Base-by-base conservation (phyloP, 2,113 vertebrate genomes). In the Atractosteus spatula region DNA sequence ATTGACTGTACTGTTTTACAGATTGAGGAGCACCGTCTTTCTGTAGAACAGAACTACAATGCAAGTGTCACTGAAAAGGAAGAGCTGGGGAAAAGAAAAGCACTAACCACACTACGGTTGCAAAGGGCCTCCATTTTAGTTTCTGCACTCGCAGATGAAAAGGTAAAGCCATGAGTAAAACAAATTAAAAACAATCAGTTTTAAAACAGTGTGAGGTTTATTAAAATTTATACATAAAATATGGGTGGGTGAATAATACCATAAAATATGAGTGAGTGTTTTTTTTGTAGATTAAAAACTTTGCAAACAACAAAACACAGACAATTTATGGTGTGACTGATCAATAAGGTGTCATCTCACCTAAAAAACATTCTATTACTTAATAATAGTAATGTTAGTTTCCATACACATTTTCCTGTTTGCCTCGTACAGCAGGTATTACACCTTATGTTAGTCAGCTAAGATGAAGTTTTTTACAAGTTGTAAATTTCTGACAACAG, bases 11-110 rank as follows among this genome's bases (percentile, higher is more conserved):
- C 12, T 44, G 7, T 11, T 55, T 10, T 71, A 13, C 41, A 71
- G 70, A 64, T 71, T 13, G 70, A 71, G 47, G 43, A 85, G 6
- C 86, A 88, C 63, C 62, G 84, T 62, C 68, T 77, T 16, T 51
- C 62, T 57, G 69, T 91, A 29, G 82, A 88, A 42, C 64, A 69
- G 11, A 11, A 64, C 45, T 84, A 75, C 47, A 78, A 70, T 74
- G 75, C 81, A 0, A 47, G 55, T 1, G 11, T 69, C 42, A 56
- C 72, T n/a, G 78, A 87, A 62, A 88, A 80, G 62, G 72, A 85
- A 7, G 44, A 66, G 2, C 11, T 77, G 56, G 45, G 77, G 13
- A 79, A 76, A 44, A 68, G 81, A 12, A 89, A 76, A 11, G 73
- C 71, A 16, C 43, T 75, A 1, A 71, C 78, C 62, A 82, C 64